Percentiles rank a stretch among this genome's conserved stretches.
These are phyloP conservation scores for Rana temporaria DNA, from an alignment of 2,113 vertebrate species.

Conservation along the genomic window DNA sequence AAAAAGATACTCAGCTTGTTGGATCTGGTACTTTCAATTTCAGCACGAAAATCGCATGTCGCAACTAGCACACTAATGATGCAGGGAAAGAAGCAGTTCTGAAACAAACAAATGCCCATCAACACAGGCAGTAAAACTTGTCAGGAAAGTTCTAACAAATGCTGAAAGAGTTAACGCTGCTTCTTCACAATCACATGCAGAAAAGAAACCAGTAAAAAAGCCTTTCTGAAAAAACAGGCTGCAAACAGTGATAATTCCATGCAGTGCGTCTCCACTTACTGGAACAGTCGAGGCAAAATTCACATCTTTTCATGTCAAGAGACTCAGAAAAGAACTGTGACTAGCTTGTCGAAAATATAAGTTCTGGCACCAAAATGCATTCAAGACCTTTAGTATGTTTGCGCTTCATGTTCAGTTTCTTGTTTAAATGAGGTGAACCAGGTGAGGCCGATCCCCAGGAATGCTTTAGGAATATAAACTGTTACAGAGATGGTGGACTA, in stretches of 20 bases:
- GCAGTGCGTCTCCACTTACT: slow-evolving; percentile 46
- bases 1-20: too few relatives aligned
- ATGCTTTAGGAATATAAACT: not conserved
- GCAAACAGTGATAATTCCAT: slow-evolving; percentile 48
- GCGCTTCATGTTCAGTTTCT: not conserved
- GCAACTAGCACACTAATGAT: too few relatives aligned
- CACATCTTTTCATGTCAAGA: slow-evolving; percentile 51
- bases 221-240: slow-evolving; percentile 35
- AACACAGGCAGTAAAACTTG: too few relatives aligned
- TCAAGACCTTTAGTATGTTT: not conserved
- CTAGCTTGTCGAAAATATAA: slow-evolving; percentile 38
- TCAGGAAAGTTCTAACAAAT: too few relatives aligned
- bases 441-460: not conserved
- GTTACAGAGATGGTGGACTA: not conserved
- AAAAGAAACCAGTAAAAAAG: slow-evolving; percentile 14
- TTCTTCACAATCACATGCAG: slow-evolving; percentile 18
- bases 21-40: too few relatives aligned
- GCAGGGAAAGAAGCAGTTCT: too few relatives aligned
- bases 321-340: slow-evolving; percentile 40
- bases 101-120: too few relatives aligned
- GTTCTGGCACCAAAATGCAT: slow-evolving; percentile 6
- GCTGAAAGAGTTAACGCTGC: slow-evolving; percentile 21
- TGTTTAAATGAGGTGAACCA: slow-evolving; percentile 15
- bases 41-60: too few relatives aligned
- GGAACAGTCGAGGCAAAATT: slow-evolving; percentile 34